Base-by-base conservation (phyloP, 2,888 invertebrate genomes). In the Drosophila rubida region DNA sequence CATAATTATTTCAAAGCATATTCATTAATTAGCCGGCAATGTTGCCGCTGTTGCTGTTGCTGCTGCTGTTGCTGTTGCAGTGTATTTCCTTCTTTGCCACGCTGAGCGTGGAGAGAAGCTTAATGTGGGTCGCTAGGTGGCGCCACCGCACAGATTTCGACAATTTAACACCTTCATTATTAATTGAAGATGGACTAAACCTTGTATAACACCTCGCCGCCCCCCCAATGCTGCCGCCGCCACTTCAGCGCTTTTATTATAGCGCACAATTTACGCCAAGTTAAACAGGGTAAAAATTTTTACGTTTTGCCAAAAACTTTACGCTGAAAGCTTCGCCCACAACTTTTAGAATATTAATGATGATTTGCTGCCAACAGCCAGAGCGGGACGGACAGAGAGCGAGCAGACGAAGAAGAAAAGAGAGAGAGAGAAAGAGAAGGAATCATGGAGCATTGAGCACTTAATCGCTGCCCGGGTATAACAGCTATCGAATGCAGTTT, bases 1-100 rank as follows among this genome's bases (percentile, higher is more conserved):
- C 90, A 90, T 88, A 89, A 89, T 90, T 89, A 89, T 89, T 89
- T 89, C 81, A 89, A 89, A 90, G 87, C 89, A 80, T 83, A 87
- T 82, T 84, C 88, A 89, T 89, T 89, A 89, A 89, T 89, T 89
- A 89, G 85, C 81, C 59, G 42, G 61, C 71, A 67, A 57, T 65
- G 69, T 62, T 62, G 66, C 13, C 59, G 35, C n/a, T 64, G 69
- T 19, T 63, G 49, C 11, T 55, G 57, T 48, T 63, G 70, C 41
- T 44, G 30, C 30, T 51, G 54, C 39, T 61, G 25, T 19, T 35
- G 44, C 13, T 50, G 27, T 16, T 53, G 27, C 44, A 42, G 7
- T 23, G 5, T 4, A 9, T 14, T 32, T 46, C 23, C 30, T 53
- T 35, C 30, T 48, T 55, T 4, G 16, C 39, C 25, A 19, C 53